Base-by-base conservation (phyloP, 2,888 invertebrate species). In the Catocala sponsa region DNA sequence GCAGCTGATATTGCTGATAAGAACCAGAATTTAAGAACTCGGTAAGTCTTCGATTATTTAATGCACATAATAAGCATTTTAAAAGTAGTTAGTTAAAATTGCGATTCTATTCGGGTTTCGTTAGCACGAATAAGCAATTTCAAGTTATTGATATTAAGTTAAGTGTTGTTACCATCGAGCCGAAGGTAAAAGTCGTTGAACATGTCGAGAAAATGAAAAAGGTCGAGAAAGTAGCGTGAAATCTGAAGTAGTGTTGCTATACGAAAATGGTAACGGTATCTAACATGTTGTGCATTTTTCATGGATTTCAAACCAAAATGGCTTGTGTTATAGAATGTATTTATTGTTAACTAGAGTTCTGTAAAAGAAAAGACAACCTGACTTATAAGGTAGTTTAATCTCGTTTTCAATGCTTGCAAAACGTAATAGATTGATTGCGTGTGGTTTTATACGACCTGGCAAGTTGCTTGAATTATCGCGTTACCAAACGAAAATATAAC, bases 191-290 rank as follows among this genome's bases (percentile, higher is more conserved):
- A 67, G 32, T 5, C 2, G 42, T 44, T 57, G 6, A 42, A 10
- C 46, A 60, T 65, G 46, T 60, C 48, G n/a, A 38, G 38, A 64
- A 58, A 49, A 51, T 33, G 6, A 7, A 48, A 52, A 44, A 56
- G 7, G 15, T 58, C 46, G n/a, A 48, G 54, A 74, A 68, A 68
- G 56, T 53, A 6, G n/a, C 32, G 42, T 10, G 11, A 48, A 41
- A 61, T 58, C 41, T 43, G 9, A 66, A 58, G 10, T 46, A 15
- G 35, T 12, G 12, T 58, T 44, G 48, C 25, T 57, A 41, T 38
- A 43, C 58, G 10, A 70, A 64, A 67, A 53, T 50, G 59, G 48
- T 41, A 46, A 9, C 25, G 0, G n/a, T 33, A 38, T 42, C 15
- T 25, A 25, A 42, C 5, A 44, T 49, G 38, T 46, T 13, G 10